Evolutionary conservation across 2,888 invertebrate species (phyloP).

Genomic region (Phrixothrix hirtus): DNA sequence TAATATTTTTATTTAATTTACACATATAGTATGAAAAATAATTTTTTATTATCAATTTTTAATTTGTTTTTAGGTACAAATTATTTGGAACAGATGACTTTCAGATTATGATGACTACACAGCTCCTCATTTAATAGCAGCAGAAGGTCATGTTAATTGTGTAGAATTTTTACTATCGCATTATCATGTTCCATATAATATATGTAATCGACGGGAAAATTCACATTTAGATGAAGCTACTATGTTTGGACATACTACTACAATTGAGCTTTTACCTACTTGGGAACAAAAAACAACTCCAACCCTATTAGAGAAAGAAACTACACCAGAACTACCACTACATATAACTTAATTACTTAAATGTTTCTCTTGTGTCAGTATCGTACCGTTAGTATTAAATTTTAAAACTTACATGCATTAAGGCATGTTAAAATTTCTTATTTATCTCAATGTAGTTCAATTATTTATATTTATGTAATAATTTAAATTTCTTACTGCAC

Average conservation of each 20-base stretch:
- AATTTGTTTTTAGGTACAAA: conserved; percentile 64
- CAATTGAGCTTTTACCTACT: conserved; percentile 74
- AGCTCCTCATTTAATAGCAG: conserved; percentile 91
- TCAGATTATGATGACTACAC: conserved; percentile 95
- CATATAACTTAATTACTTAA: conserved; percentile 1
- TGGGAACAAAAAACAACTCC: conserved; percentile 57
- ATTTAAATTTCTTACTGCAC: too few relatives aligned
- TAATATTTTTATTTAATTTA: too few relatives aligned
- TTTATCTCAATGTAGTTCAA: too few relatives aligned
- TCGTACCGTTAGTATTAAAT: too few relatives aligned
- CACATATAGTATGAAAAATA: too few relatives aligned
- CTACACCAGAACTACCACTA: conserved; percentile 16
- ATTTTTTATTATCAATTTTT: not conserved
- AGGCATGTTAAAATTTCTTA: too few relatives aligned
- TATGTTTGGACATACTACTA: conserved; percentile 77
- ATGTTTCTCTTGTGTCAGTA: too few relatives aligned
- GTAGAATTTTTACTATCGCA: conserved; percentile 88
- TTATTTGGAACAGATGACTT: conserved; percentile 88
- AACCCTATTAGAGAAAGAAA: not conserved
- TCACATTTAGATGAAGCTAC: conserved; percentile 88
- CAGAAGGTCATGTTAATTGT: conserved; percentile 90
- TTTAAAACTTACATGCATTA: conserved; percentile 9
- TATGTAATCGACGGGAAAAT: conserved; percentile 91
- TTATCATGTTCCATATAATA: conserved; percentile 76
- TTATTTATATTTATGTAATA: too few relatives aligned